phyloP scores from a whole-genome alignment of 2,113 vertebrate species.

The Thomomys bottae region DNA sequence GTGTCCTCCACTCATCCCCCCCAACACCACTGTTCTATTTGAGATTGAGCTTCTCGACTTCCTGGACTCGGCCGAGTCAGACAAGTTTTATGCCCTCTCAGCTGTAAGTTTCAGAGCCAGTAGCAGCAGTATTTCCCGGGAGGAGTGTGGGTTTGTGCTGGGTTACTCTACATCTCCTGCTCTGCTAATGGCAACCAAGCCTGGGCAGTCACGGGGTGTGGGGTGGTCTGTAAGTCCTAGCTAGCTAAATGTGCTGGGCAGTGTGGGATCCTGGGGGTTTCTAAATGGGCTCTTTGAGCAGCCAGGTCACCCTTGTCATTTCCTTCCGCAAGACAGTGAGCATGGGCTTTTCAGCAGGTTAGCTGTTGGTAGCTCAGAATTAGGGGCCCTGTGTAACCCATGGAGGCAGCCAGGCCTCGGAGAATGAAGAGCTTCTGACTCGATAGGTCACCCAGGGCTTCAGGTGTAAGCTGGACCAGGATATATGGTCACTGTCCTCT shows the following conservation, averaged over 20 bases:
- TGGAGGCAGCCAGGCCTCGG: background rate
- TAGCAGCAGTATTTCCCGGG: background rate
- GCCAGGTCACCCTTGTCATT: background rate
- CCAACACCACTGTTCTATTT: constrained; percentile 87
- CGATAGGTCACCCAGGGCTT: background rate
- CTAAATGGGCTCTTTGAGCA: background rate
- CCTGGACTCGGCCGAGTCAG: constrained; percentile 89
- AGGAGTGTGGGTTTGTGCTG: background rate
- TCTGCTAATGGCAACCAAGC: rapidly evolving
- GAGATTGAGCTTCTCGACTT: constrained; percentile 94
- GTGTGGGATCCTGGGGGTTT: background rate
- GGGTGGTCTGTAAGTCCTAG: too few relatives aligned
- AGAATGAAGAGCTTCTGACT: background rate
- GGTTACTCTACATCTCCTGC: background rate
- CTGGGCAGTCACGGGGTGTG: rapidly evolving
- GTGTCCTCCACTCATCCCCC: constrained; percentile 92
- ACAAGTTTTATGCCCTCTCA: constrained; percentile 87
- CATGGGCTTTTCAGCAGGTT: constrained; percentile 6
- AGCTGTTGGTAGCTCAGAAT: background rate
- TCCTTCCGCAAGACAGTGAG: background rate
- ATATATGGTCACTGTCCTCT: background rate
- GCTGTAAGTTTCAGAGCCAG: constrained; percentile 83
- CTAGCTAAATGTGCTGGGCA: background rate
- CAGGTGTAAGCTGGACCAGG: background rate
- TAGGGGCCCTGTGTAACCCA: rapidly evolving